Base-by-base conservation (phyloP, 1,140 invertebrate species). In the Homalodisca vitripennis region DNA sequence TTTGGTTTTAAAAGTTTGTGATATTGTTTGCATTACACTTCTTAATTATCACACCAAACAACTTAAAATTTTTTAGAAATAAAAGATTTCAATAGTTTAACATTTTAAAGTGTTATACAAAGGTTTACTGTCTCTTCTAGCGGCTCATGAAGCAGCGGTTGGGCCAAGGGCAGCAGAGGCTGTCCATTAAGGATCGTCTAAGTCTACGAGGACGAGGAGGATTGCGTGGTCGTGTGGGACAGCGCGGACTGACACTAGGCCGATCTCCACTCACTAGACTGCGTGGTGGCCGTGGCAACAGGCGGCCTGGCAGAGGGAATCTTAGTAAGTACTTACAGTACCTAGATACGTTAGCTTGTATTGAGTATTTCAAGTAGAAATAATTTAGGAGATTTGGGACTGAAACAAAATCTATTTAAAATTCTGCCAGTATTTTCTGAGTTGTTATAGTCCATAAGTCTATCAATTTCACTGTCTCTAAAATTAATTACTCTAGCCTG, bases 131-230 rank as follows among this genome's bases (percentile, higher is more conserved):
- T n/a, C n/a, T n/a, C n/a, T n/a, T n/a, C n/a, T n/a, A n/a, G n/a
- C n/a, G n/a, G n/a, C 81, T 82, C 66, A 72, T 80, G 32, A 73
- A 82, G n/a, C 81, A 83, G 67, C 72, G 81, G 32, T 72, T 82
- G n/a, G 80, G 80, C 3, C 66, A 70, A 27, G 53, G 51, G 3
- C 67, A 41, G n/a, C 66, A 67, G 20, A 46, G 53, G 26, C 62
- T 51, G 14, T 51, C 60, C 27, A 55, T 74, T 3, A 78, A 78
- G 73, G 79, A 80, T 64, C 73, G 77, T 17, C 68, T 79, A 3
- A 62, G 27, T 41, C 67, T 71, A 14, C 30, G 51, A 14, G 72
- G 62, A 69, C 67, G 17, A 55, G 55, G 55, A 26, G 29, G 55
- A 26, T 1, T 12, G 3, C 55, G 55, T 26, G 55, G 55, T 29